Base-by-base conservation (phyloP, 1,140 invertebrate genomes). In the Choristoneura fumiferana region DNA sequence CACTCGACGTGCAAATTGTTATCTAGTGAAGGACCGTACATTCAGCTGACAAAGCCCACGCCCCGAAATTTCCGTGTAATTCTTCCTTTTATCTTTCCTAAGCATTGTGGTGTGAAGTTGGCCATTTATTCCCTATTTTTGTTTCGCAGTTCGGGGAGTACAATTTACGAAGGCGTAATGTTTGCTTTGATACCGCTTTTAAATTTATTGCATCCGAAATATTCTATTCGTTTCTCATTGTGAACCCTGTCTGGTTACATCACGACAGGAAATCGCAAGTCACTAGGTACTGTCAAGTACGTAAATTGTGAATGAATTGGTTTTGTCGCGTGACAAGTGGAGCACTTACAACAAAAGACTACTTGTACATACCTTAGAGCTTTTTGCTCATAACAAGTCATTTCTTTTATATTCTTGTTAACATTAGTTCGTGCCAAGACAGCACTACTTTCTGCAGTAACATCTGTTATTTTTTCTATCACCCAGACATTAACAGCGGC, bases 21-120 rank as follows among this genome's bases (percentile, higher is more conserved):
- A 81, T 84, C 82, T 79, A 81, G 76, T 80, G 70, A 75, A 80
- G 67, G 60, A 60, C 72, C 57, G 38, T 40, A 57, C 15, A 39
- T 34, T 8, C 56, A 69, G 55, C 63, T 68, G 59, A 85, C 81
- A 87, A 85, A 71, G 82, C 63, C 73, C 73, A 83, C 76, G 76
- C 81, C 76, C 77, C 62, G 57, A 81, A 78, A 83, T 85, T 80
- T 85, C 84, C 81, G 76, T 89, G 78, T 89, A 89, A 87, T 87
- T 83, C 81, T 79, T 67, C 58, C 78, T 71, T 80, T 86, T 86
- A 81, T 87, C 75, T 88, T 79, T 79, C 67, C 67, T 65, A 14
- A 68, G 69, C 58, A 82, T 89, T 85, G 81, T 87, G 74, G 74
- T 58, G 72, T 69, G 64, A 73, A 77, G 73, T 74, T 78, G 69